Percentiles rank a stretch among this genome's conserved stretches.
Evolutionary conservation across 2,888 invertebrate species (phyloP).

Genomic region (Salpingus planirostris): DNA sequence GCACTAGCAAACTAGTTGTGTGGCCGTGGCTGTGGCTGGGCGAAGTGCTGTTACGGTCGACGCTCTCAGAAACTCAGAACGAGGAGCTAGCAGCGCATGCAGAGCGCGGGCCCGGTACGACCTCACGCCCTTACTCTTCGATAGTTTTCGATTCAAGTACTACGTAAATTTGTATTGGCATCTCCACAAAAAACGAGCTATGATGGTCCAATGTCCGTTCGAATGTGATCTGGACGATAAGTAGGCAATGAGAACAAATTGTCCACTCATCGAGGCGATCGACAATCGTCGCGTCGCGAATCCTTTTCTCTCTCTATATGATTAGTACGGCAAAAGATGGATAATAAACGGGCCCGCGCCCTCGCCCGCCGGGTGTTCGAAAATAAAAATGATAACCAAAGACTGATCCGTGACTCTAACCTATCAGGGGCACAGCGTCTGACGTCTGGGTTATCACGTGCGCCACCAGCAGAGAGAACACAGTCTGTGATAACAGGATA

Average conservation of each 20-base stretch:
- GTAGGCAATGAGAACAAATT: no score
- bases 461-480: constrained; percentile 98
- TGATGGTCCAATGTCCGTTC: no score
- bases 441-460: constrained; percentile 99
- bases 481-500: constrained; percentile 98
- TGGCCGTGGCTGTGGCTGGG: constrained; percentile 36
- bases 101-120: constrained; percentile 28
- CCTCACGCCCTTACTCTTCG: not conserved
- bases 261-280: no score
- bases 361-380: constrained; percentile 30
- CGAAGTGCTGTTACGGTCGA: constrained; percentile 40
- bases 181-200: no score
- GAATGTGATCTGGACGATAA: no score
- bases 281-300: no score
- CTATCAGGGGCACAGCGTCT: constrained; percentile 98
- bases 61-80: constrained; percentile 13
- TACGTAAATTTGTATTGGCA: no score
- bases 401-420: constrained; percentile 47
- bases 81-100: constrained; percentile 29
- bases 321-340: no score
- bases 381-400: constrained; percentile 28
- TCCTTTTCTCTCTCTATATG: no score
- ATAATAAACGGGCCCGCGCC: constrained; percentile 21
- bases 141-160: no score
- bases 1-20: constrained; percentile 29